Evolutionary conservation across 2,113 vertebrate species (phyloP).

Genomic region (Hippocampus mohnikei): DNA sequence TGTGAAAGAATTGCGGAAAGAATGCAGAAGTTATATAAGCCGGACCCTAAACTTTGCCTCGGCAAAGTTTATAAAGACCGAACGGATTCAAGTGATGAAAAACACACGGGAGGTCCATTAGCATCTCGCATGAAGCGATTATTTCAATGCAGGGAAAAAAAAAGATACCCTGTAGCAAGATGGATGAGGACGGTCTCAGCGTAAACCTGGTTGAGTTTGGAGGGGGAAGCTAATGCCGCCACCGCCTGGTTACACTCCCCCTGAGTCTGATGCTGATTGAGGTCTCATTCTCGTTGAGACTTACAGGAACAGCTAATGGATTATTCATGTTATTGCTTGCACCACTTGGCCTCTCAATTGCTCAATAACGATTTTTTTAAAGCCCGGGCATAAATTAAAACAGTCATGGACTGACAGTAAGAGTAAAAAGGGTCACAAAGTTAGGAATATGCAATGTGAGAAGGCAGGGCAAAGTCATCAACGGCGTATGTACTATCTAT

Average conservation of each 20-base stretch:
- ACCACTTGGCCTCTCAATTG: slow-evolving; percentile 47
- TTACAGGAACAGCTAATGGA: slow-evolving; percentile 59
- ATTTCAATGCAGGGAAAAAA: not conserved
- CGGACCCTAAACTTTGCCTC: not conserved
- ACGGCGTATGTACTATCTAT: slow-evolving; percentile 5
- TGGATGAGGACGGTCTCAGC: slow-evolving; percentile 41
- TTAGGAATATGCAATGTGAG: slow-evolving; percentile 31
- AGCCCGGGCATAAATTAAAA: slow-evolving; percentile 50
- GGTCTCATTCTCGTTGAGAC: slow-evolving; percentile 44
- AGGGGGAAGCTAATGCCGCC: slow-evolving; percentile 35
- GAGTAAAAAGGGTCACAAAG: slow-evolving; percentile 32
- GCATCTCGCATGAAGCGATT: slow-evolving; percentile 26
- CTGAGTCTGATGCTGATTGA: slow-evolving; percentile 41
- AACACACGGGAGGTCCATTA: slow-evolving; percentile 13
- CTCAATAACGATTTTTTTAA: slow-evolving; percentile 53
- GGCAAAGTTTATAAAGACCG: not conserved
- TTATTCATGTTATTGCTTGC: slow-evolving; percentile 66
- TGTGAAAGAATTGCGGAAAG: not conserved
- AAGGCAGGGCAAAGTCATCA: slow-evolving; percentile 17
- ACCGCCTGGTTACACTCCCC: slow-evolving; percentile 37
- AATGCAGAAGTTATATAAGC: slow-evolving; percentile 3
- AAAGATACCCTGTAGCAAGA: slow-evolving; percentile 9
- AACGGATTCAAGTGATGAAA: not conserved
- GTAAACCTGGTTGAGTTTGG: slow-evolving; percentile 41
- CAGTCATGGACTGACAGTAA: slow-evolving; percentile 37